Percentiles rank a stretch among this genome's conserved stretches.
Evolutionary conservation across 2,797 vertebrate genomes (phyloP).

Genomic region (Craterocephalus amniculus): DNA sequence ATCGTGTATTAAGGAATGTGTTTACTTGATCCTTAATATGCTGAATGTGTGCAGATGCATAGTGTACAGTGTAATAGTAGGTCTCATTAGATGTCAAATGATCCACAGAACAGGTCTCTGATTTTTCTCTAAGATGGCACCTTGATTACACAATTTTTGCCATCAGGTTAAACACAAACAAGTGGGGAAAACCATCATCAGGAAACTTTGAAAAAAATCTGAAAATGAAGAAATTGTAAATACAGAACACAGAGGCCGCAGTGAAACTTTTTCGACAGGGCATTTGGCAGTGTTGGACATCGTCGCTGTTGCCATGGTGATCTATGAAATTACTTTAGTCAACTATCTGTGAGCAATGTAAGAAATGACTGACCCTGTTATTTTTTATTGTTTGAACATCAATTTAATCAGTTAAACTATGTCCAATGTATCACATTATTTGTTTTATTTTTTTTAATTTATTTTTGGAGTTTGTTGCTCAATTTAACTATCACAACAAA

Average conservation of each 20-base stretch:
- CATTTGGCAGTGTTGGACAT: constrained; percentile 17
- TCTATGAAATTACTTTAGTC: constrained; percentile 16
- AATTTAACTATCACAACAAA: constrained; percentile 22
- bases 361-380: constrained; percentile 1
- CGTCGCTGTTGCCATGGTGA: constrained; percentile 13
- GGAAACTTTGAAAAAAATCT: not conserved
- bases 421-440: not conserved
- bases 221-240: not conserved
- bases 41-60: too few relatives aligned
- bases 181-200: not conserved
- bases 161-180: not conserved
- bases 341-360: not conserved
- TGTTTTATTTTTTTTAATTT: not conserved
- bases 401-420: not conserved
- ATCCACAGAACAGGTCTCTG: not conserved
- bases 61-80: not conserved
- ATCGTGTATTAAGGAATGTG: constrained; percentile 58
- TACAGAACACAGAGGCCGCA: not conserved
- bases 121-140: not conserved
- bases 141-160: not conserved
- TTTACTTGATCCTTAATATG: constrained; percentile 2
- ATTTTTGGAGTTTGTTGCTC: not conserved
- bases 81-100: not conserved
- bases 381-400: not conserved
- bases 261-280: accelerated